A percentile compares a stretch with the other conserved stretches of the same genome.
These are phyloP conservation scores for Phylloscopus whistleri DNA, from an alignment of 2,113 vertebrate genomes.

Conservation along the genomic window DNA sequence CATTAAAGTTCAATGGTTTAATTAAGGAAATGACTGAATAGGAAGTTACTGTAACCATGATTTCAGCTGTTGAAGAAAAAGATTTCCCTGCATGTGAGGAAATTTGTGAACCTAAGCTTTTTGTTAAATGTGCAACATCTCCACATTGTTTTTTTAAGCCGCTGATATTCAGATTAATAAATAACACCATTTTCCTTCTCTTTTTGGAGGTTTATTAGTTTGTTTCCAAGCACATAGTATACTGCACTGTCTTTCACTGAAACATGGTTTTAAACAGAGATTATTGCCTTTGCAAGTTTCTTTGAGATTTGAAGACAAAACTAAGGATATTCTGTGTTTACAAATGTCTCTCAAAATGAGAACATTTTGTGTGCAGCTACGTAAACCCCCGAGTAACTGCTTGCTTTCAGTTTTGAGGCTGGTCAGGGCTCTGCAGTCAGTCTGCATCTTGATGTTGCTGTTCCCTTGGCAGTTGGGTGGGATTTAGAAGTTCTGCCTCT, in stretches of 20 bases:
- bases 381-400: background rate
- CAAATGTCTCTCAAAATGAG: background rate
- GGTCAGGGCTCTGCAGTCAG: background rate
- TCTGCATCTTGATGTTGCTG: background rate
- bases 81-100: constrained; percentile 30
- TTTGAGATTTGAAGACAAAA: background rate
- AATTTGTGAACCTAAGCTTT: constrained; percentile 13
- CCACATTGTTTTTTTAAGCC: background rate
- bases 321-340: background rate
- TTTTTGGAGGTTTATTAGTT: background rate
- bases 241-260: background rate
- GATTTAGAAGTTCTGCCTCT: background rate
- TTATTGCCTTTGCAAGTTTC: background rate
- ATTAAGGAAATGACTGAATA: constrained; percentile 73
- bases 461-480: background rate
- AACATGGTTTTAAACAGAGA: background rate
- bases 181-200: background rate
- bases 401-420: constrained; percentile 36
- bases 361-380: background rate
- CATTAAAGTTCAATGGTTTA: constrained; percentile 65
- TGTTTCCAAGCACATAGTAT: background rate
- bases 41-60: constrained; percentile 65
- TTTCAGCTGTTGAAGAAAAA: constrained; percentile 66
- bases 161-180: background rate
- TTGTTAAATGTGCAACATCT: background rate